phyloP scores from a whole-genome alignment of 2,797 vertebrate species.

The Clarias pachynema region DNA sequence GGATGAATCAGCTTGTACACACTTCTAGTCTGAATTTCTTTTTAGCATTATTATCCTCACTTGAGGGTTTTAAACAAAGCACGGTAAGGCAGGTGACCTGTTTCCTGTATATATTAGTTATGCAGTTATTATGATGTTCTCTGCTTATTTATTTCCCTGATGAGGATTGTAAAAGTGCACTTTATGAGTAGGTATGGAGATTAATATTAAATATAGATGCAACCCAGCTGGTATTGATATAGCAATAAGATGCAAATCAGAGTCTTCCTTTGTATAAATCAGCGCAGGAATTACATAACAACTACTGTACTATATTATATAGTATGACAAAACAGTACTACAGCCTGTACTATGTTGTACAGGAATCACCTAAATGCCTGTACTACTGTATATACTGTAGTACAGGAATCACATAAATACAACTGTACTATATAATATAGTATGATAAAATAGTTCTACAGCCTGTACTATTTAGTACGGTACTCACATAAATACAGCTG shows the following conservation, averaged over 20 bases:
- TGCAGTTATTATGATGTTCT: not conserved
- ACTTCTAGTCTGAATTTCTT: not conserved
- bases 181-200: not conserved
- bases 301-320: not conserved
- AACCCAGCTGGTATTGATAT: not conserved
- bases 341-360: not conserved
- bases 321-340: not conserved
- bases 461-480: no score
- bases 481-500: no score
- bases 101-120: not conserved
- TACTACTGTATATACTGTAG: no score
- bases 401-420: no score
- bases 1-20: not conserved
- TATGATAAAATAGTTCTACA: no score
- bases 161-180: not conserved
- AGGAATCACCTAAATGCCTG: no score
- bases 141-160: conserved; percentile 5
- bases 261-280: not conserved
- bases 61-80: not conserved
- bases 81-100: not conserved
- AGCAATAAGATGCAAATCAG: not conserved
- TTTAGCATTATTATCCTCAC: not conserved
- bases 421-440: no score
- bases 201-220: not conserved
- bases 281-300: not conserved